phyloP scores from a whole-genome alignment of 1,140 invertebrate species.

The Drosophila eugracilis region DNA sequence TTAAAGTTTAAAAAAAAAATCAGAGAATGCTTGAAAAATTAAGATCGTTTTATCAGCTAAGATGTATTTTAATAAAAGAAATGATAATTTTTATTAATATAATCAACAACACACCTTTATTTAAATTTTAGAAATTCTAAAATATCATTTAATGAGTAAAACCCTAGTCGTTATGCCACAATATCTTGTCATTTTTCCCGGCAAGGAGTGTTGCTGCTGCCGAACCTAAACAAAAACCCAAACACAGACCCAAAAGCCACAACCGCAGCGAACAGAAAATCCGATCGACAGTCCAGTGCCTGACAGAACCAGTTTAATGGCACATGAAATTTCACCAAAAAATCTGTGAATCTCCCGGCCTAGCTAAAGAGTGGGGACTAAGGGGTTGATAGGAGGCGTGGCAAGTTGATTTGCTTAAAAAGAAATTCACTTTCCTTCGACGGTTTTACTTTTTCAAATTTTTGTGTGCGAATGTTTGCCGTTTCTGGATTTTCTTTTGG shows the following conservation, averaged over 20 bases:
- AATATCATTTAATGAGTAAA: no score
- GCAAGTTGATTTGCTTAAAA: slow-evolving; percentile 82
- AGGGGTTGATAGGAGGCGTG: slow-evolving; percentile 33
- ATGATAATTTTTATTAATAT: no score
- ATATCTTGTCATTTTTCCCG: not conserved
- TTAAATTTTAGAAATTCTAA: no score
- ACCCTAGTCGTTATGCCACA: no score
- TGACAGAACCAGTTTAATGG: slow-evolving; percentile 82
- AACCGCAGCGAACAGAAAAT: slow-evolving; percentile 2
- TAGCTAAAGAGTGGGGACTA: slow-evolving; percentile 30
- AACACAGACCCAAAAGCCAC: slow-evolving; percentile 2
- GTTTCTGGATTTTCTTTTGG: slow-evolving; percentile 14
- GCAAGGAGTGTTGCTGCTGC: slow-evolving; percentile 22
- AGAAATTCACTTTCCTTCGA: slow-evolving; percentile 81
- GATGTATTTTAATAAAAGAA: no score
- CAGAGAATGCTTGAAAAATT: no score
- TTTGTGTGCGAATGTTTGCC: slow-evolving; percentile 37
- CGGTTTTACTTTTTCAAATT: slow-evolving; percentile 63
- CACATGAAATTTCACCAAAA: slow-evolving; percentile 81
- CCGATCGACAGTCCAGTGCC: slow-evolving; percentile 39
- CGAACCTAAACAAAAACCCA: slow-evolving; percentile 10
- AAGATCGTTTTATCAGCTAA: no score
- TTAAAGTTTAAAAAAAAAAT: no score
- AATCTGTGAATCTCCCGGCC: slow-evolving; percentile 67
- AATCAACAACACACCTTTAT: no score